Evolutionary conservation across 2,113 vertebrate species (phyloP), one percentile per base, ranked within the genome.

Genomic region (Cisticola juncidis): DNA sequence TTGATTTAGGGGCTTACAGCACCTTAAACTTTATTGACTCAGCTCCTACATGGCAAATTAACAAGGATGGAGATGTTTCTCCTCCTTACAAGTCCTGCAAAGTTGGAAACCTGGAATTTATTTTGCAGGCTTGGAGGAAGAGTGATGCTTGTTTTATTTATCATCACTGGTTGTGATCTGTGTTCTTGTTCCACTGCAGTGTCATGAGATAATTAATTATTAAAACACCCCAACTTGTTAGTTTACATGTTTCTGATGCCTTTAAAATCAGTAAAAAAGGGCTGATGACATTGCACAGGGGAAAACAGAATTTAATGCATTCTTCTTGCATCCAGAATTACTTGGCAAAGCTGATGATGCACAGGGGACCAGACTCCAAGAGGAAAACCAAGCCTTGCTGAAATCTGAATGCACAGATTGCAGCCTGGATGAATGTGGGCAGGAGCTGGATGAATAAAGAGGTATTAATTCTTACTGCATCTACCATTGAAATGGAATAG

Each of bases 401-500:
- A 60, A 83, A 77, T 81, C 25, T 57, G 76, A 1, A 66, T 82
- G 78, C 81, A 76, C 94, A 93, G 85, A 86, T 90, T 90, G 88
- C 74, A 90, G 54, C 58, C 79, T 42, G 79, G 80, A 42, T 36
- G 82, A 62, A 69, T 24, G 81, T 93, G 90, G 92, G 95, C 74
- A 93, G 92, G 74, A 94, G 81, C 57, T 86, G 82, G 90, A 86
- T 95, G 82, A 90, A 91, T 77, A 92, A 88, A 58, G 72, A 92
- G 74, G 77, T 95, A 86, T 72, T 81, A 88, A 57, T 86, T 95
- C 81, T 78, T 87, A 24, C 44, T 60, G 70, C 65, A 74, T 81
- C 77, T 84, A 35, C 72, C 57, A 61, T 14, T 92, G 74, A 86
- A 90, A 64, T 20, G 76, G 66, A 91, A 38, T 20, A 76, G 73